These are phyloP conservation scores for Danaus plexippus DNA, from an alignment of 1,140 invertebrate species.

Conservation along the genomic window DNA sequence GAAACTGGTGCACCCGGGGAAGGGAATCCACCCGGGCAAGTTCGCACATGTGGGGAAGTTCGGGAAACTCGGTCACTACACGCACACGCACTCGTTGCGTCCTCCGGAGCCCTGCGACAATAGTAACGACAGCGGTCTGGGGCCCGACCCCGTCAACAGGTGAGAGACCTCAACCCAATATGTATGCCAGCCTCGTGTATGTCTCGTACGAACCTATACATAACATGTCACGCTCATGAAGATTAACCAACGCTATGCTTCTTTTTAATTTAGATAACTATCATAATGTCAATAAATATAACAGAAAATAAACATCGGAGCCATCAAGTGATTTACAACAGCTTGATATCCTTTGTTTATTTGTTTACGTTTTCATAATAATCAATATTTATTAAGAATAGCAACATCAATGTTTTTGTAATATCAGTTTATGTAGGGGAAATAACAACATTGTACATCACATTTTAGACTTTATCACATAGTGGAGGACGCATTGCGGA, in stretches of 20 bases:
- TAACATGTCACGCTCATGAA: too few relatives aligned
- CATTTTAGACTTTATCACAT: too few relatives aligned
- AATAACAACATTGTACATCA: too few relatives aligned
- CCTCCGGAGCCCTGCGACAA: conserved; percentile 78
- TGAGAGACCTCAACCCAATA: conserved; percentile 21
- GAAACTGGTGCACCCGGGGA: conserved; percentile 57
- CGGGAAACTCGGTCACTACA: conserved; percentile 56
- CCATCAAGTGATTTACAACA: too few relatives aligned
- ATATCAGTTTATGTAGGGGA: not conserved
- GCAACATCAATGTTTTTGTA: conserved; percentile 3
- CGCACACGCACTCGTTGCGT: conserved; percentile 52
- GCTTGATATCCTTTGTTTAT: too few relatives aligned
- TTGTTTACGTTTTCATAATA: not conserved
- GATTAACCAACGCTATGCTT: too few relatives aligned
- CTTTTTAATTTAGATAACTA: too few relatives aligned
- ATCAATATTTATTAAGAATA: conserved; percentile 2
- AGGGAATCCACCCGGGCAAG: conserved; percentile 65
- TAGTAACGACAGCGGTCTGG: conserved; percentile 87
- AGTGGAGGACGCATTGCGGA: too few relatives aligned
- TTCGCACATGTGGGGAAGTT: conserved; percentile 58
- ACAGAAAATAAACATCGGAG: too few relatives aligned
- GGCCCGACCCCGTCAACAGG: conserved; percentile 77
- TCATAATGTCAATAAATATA: too few relatives aligned
- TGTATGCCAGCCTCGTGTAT: too few relatives aligned
- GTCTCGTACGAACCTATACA: too few relatives aligned